phyloP scores from a whole-genome alignment of 2,888 invertebrate species.

The Micoletzkya japonica region DNA sequence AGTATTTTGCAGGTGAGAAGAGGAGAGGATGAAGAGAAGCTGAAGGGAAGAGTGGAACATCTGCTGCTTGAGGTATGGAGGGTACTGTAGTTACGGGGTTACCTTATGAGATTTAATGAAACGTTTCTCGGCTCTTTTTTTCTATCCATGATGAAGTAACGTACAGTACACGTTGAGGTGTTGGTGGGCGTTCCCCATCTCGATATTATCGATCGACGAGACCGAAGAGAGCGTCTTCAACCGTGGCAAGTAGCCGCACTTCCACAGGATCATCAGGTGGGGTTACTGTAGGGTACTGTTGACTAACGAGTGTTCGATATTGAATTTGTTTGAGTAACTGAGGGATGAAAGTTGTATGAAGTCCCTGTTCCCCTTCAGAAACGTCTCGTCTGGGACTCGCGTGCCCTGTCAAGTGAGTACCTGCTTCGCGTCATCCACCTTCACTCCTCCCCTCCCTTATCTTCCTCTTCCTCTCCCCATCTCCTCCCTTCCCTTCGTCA shows the following conservation, averaged over 20 bases:
- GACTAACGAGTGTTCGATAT: too few species aligned
- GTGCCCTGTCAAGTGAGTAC: constrained; percentile 46
- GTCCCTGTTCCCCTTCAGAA: too few species aligned
- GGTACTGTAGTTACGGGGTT: too few species aligned
- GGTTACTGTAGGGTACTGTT: too few species aligned
- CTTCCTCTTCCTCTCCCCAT: not conserved
- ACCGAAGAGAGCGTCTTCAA: constrained; percentile 43
- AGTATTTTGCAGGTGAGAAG: constrained; percentile 1
- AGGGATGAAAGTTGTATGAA: too few species aligned
- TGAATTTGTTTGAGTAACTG: too few species aligned
- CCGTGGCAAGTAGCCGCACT: constrained; percentile 50
- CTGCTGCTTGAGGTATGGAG: not conserved
- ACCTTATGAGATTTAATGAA: too few species aligned
- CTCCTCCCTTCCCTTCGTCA: constrained; percentile 1
- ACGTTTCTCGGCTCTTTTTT: too few species aligned
- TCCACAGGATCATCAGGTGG: constrained; percentile 45
- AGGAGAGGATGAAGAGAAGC: not conserved
- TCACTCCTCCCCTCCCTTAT: constrained; percentile 31
- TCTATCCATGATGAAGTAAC: too few species aligned
- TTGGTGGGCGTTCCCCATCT: constrained; percentile 48
- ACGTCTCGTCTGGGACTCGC: constrained; percentile 50
- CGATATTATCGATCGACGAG: constrained; percentile 45
- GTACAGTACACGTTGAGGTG: too few species aligned
- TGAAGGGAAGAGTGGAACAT: not conserved
- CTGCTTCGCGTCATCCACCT: constrained; percentile 54